Percentiles rank a stretch among this genome's conserved stretches.
phyloP scores from a whole-genome alignment of 2,797 vertebrate genomes.

The Nothura maculosa region DNA sequence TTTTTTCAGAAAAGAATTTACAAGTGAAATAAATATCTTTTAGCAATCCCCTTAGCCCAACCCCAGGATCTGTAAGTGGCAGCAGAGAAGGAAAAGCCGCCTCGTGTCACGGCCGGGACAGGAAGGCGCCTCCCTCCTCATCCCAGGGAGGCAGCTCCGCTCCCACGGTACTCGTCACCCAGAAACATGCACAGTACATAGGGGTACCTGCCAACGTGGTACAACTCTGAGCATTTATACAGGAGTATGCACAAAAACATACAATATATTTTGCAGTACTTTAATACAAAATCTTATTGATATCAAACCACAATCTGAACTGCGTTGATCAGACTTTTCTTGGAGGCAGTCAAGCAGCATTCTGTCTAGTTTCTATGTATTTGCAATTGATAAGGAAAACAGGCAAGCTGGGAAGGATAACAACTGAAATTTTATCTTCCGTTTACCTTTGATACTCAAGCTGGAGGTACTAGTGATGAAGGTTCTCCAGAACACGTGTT shows the following conservation, averaged over 20 bases:
- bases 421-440: conserved; percentile 33
- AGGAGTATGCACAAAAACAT: conserved; percentile 84
- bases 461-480: not conserved
- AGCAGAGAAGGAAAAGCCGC: conserved; percentile 49
- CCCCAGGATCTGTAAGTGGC: conserved; percentile 54
- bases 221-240: conserved; percentile 77
- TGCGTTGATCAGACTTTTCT: conserved; percentile 48
- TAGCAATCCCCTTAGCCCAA: conserved; percentile 76
- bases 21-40: conserved; percentile 87
- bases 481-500: not conserved
- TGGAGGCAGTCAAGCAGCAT: conserved; percentile 10
- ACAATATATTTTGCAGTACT: conserved; percentile 75
- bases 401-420: conserved; percentile 18
- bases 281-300: conserved; percentile 77
- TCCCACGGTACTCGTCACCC: conserved; percentile 59
- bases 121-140: conserved; percentile 47
- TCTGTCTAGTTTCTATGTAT: not conserved
- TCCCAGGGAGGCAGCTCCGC: conserved; percentile 71
- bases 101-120: conserved; percentile 27
- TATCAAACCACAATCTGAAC: conserved; percentile 75
- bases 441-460: conserved; percentile 17
- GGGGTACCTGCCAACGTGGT: conserved; percentile 72
- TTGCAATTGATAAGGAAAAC: not conserved
- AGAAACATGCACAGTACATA: conserved; percentile 76
- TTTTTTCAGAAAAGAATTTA: conserved; percentile 82